These are phyloP conservation scores for Cyanistes caeruleus DNA, from an alignment of 2,113 vertebrate species.

Conservation along the genomic window DNA sequence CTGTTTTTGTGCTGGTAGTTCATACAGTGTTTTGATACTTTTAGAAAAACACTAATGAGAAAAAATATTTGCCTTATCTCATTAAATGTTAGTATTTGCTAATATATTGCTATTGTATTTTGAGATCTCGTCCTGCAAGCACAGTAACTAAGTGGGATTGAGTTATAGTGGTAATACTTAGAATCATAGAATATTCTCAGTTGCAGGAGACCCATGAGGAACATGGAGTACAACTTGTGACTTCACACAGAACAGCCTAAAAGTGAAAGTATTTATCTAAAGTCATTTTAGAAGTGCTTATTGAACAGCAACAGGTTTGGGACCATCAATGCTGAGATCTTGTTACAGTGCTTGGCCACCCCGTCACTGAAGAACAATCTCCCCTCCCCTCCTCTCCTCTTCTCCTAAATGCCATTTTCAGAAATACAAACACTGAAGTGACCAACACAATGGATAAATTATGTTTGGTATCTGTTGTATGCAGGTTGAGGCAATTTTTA, in stretches of 20 bases:
- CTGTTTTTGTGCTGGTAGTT: not conserved
- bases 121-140: not conserved
- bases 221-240: not conserved
- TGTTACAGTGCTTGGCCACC: not conserved
- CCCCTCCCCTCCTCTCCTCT: no score
- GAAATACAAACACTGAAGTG: no score
- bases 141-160: not conserved
- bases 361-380: not conserved
- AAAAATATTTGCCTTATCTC: not conserved
- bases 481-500: no score
- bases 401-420: no score
- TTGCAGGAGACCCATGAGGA: not conserved
- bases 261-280: not conserved
- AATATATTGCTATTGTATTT: not conserved
- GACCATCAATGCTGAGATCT: not conserved
- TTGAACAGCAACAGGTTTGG: not conserved
- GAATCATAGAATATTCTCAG: not conserved
- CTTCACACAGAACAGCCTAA: not conserved
- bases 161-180: not conserved
- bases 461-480: no score
- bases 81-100: not conserved
- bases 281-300: not conserved
- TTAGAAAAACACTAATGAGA: not conserved
- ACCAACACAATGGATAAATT: no score
- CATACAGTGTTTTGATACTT: not conserved